A percentile compares a stretch with the other conserved stretches of the same genome.
Evolutionary conservation across 2,113 vertebrate species (phyloP).

Genomic region (Aptenodytes patagonicus): DNA sequence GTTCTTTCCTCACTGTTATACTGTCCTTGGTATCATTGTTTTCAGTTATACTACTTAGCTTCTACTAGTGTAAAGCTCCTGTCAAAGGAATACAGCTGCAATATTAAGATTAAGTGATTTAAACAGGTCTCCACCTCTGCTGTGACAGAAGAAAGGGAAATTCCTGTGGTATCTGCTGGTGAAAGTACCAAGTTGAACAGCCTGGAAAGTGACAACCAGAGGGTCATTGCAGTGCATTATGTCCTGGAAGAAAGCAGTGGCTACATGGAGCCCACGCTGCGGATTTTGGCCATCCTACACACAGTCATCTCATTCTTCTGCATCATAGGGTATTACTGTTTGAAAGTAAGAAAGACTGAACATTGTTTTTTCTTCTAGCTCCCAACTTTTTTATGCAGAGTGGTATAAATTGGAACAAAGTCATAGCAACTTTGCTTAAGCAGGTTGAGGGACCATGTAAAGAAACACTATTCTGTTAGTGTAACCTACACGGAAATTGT

Average conservation of each 20-base stretch:
- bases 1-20: background rate
- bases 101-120: conserved; percentile 2
- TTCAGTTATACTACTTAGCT: background rate
- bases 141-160: conserved; percentile 83
- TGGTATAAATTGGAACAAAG: background rate
- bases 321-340: conserved; percentile 97
- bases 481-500: background rate
- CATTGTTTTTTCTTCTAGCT: background rate
- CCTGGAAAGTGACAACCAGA: conserved; percentile 40
- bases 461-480: background rate
- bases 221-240: conserved; percentile 83
- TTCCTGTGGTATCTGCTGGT: conserved; percentile 50
- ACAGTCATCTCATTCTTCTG: conserved; percentile 97
- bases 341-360: conserved; percentile 78
- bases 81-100: background rate
- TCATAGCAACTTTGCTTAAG: background rate
- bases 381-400: background rate
- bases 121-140: conserved; percentile 91
- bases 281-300: conserved; percentile 91
- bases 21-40: background rate
- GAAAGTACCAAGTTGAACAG: conserved; percentile 48
- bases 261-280: conserved; percentile 93
- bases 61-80: background rate
- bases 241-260: conserved; percentile 96
- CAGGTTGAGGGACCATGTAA: background rate